Evolutionary conservation across 2,888 invertebrate genomes (phyloP).

Genomic region (Monopis laevigella): DNA sequence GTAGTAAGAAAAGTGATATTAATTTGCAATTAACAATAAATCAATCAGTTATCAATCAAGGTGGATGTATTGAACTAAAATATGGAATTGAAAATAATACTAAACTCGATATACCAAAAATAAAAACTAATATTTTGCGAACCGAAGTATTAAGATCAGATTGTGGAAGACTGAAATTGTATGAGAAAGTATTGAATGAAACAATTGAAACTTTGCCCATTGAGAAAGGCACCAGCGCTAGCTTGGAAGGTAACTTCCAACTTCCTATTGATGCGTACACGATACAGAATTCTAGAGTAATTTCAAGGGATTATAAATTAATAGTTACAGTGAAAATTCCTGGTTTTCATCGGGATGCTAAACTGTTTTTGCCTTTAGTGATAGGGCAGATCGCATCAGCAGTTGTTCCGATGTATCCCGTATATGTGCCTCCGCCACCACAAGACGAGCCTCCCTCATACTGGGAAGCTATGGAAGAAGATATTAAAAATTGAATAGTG

Average conservation of each 20-base stretch:
- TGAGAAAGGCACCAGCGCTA: background rate
- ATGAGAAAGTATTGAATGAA: background rate
- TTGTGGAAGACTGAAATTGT: background rate
- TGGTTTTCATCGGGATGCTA: conserved; percentile 17
- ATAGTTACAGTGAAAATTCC: conserved; percentile 19
- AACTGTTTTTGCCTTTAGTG: conserved; percentile 1
- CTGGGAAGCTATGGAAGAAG: conserved; percentile 9
- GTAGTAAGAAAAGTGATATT: conserved; percentile 5
- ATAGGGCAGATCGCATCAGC: background rate
- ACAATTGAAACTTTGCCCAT: background rate
- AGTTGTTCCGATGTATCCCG: background rate
- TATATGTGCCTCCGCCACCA: background rate
- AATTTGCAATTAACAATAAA: conserved; percentile 19
- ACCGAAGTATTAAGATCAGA: background rate
- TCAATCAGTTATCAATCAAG: conserved; percentile 1
- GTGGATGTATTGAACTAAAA: conserved; percentile 6
- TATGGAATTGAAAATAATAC: conserved; percentile 14
- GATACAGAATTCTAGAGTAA: conserved; percentile 1
- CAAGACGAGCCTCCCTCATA: conserved; percentile 4
- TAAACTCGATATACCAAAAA: conserved; percentile 7
- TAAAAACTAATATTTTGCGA: conserved; percentile 3
- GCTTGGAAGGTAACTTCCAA: background rate
- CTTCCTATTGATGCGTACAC: conserved; percentile 4
- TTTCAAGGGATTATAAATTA: conserved; percentile 20
- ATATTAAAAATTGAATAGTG: background rate